Evolutionary conservation across 2,888 invertebrate species (phyloP), one percentile per base, ranked within the genome.

Genomic region (Masnerella sp.): DNA sequence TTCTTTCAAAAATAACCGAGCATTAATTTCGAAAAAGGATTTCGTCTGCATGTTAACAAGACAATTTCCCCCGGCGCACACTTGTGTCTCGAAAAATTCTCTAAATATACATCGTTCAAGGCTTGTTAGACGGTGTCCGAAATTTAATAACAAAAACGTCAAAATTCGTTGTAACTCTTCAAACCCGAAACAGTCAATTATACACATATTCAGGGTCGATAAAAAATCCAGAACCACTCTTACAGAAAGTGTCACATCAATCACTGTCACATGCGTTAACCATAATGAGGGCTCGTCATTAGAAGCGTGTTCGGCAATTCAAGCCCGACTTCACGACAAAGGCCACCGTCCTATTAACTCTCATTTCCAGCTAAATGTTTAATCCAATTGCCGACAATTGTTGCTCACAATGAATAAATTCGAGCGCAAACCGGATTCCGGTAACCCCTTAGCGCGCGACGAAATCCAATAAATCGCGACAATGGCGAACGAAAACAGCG

Each of bases 271-370:
- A 25, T 30, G 25, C 54, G 54, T 42, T 43, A 64, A 49, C 65
- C 36, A 64, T 70, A 70, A 74, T 74, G 70, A 74, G 74, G 74
- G 70, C 61, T 65, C 61, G 36, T 67, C 61, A 59, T 65, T 65
- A 59, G 54, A 9, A 28, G 38, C 30, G 22, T 47, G 42, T 65
- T 65, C 59, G 42, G 38, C 40, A 52, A 47, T 72, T 54, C 25
- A 17, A 47, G 40, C 59, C 25, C 32, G 17, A 20, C 28, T 59
- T 40, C 9, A 51, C 25, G 34, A 64, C 64, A 52, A 71, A 71
- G 51, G 17, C 34, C 18, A 20, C 18, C 4, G 9, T 25, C 36
- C 43, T 40, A 45, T 71, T 56, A 51, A 49, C 38, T 58, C 30
- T 8, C 49, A 34, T 59, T 51, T 15, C 43, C 11, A 11, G 9